Evolutionary conservation across 2,113 vertebrate species (phyloP).

Genomic region (Atlantisia rogersi): DNA sequence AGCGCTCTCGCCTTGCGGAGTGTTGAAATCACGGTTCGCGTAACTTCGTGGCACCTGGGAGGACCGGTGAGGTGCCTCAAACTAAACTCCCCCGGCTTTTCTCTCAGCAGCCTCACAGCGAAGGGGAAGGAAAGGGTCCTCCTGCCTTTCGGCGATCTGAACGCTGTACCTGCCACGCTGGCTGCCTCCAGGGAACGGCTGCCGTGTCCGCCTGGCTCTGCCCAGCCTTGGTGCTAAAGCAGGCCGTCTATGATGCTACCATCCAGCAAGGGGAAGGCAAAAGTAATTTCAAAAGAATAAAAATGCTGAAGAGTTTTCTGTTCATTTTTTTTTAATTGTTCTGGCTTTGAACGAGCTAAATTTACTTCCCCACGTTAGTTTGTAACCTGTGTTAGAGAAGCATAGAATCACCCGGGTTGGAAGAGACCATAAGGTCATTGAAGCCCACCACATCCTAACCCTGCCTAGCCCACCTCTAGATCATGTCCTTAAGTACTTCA

Average conservation of each 20-base stretch:
- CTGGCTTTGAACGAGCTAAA: neutral
- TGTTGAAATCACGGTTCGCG: neutral
- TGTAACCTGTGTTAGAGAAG: neutral
- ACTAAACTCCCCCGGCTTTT: neutral
- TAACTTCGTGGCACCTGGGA: rapidly evolving
- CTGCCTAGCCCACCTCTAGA: too few species aligned
- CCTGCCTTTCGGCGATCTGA: neutral
- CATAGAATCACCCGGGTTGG: too few species aligned
- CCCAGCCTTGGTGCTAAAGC: neutral
- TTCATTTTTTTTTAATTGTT: too few species aligned
- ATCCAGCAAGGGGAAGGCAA: neutral
- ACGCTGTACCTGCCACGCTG: neutral
- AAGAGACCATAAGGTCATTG: too few species aligned
- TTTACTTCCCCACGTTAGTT: neutral
- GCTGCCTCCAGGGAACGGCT: neutral
- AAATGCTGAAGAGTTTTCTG: neutral
- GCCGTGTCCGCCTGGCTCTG: rapidly evolving
- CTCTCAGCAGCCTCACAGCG: neutral
- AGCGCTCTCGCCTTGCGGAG: rapidly evolving
- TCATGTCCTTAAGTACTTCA: too few species aligned
- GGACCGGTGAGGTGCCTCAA: neutral
- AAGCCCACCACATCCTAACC: too few species aligned
- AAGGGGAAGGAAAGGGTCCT: neutral
- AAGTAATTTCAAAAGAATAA: neutral
- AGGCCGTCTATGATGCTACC: neutral